Base-by-base conservation (phyloP, 2,113 vertebrate genomes). In the Sorex araneus region DNA sequence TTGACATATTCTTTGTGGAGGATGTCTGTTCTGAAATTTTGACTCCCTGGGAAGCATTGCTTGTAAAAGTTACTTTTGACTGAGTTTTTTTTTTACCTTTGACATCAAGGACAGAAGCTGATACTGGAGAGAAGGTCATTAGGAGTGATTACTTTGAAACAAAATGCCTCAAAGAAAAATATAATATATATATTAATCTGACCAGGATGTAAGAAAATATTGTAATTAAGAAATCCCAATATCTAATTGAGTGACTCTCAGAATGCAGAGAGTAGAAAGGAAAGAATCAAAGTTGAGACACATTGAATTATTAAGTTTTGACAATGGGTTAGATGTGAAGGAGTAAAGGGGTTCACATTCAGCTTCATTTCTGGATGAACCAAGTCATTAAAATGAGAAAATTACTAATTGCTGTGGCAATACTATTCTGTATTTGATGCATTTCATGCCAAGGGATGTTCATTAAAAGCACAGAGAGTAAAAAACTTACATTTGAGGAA, bases 81-180 rank as follows among this genome's bases (percentile, higher is more conserved):
- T 84, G 27, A 79, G 19, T 66, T 19, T 50, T 2, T 91, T 18
- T 50, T 70, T 86, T 79, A n/a, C 47, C 57, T 89, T 83, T 93
- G 54, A 54, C 34, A 80, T 78, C 45, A 64, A 92, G 16, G 70
- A 78, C 70, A 88, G 57, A 43, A 19, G 15, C 10, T 78, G 63
- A 70, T 73, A 80, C n/a, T 87, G 70, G 23, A 81, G 50, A 27
- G 76, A 7, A 74, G 78, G 40, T n/a, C 81, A 16, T 25, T 78
- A 66, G 76, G 57, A 71, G 25, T 71, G 66, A 43, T 19, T 60
- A 2, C 27, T 78, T 64, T 81, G 64, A 93, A 85, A 36, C 30
- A 92, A 63, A 87, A 84, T 47, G 40, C 43, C 81, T 45, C 32
- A 75, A 57, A 50, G 74, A 25, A 89, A 15, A 50, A 50, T 50